Evolutionary conservation across 2,888 invertebrate genomes (phyloP).

Genomic region (Agonopterix alstromeriana): DNA sequence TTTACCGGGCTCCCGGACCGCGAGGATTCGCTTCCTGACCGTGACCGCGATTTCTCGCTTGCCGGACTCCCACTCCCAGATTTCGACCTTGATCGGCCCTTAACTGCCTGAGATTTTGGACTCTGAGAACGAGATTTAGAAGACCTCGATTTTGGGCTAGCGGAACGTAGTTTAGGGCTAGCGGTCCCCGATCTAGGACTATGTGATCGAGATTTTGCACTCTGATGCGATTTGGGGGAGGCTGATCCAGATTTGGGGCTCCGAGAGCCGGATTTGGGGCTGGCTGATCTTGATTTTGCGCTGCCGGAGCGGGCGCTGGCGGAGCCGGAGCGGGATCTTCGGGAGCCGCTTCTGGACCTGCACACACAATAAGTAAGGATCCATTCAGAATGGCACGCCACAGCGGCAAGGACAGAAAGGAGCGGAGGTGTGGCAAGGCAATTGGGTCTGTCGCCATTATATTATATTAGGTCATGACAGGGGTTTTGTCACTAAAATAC

Average conservation of each 20-base stretch:
- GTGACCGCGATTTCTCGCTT: constrained; percentile 37
- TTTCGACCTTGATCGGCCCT: constrained; percentile 51
- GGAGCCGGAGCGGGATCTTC: constrained; percentile 22
- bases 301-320: constrained; percentile 23
- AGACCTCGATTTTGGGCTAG: constrained; percentile 37
- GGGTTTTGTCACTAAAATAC: too few species aligned
- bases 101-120: constrained; percentile 28
- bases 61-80: constrained; percentile 60
- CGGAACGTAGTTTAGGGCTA: constrained; percentile 40
- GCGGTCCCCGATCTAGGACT: constrained; percentile 49
- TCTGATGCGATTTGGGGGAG: constrained; percentile 31
- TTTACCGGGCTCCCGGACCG: constrained; percentile 49
- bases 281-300: constrained; percentile 30
- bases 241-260: constrained; percentile 40
- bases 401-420: too few species aligned
- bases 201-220: constrained; percentile 37
- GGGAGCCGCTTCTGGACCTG: constrained; percentile 14
- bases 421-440: too few species aligned
- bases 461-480: too few species aligned
- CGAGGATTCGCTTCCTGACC: constrained; percentile 45
- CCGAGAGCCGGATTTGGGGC: constrained; percentile 33
- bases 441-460: too few species aligned
- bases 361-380: too few species aligned
- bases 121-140: constrained; percentile 39
- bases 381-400: constrained; percentile 16